Conservation (phyloP, 2,113 vertebrate species). For the Brachyistius frenatus region DNA sequence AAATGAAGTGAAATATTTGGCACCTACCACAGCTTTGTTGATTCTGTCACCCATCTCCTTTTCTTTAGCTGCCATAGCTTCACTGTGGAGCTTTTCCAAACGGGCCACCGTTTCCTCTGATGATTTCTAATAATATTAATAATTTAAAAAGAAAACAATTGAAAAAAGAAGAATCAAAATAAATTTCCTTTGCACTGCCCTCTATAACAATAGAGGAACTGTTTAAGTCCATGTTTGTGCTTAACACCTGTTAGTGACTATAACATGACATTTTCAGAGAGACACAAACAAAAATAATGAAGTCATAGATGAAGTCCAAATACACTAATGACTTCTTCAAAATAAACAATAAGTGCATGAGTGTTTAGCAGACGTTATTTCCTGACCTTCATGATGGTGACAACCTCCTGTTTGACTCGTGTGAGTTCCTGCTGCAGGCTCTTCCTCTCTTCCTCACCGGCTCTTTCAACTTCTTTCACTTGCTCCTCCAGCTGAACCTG, state of each 20-base stretch:
- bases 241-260: background rate
- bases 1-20: constrained; percentile 1
- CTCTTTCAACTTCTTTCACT: constrained; percentile 88
- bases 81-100: constrained; percentile 87
- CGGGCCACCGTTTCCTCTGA: constrained; percentile 88
- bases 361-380: constrained; percentile 4
- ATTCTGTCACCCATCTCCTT: constrained; percentile 86
- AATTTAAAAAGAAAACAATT: too few relatives aligned
- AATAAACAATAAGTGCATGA: background rate
- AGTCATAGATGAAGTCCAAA: background rate
- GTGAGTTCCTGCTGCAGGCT: constrained; percentile 91
- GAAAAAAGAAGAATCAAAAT: background rate
- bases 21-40: constrained; percentile 87
- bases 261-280: background rate
- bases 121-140: constrained; percentile 85
- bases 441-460: constrained; percentile 90
- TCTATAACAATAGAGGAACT: background rate
- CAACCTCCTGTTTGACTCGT: constrained; percentile 92
- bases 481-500: constrained; percentile 92
- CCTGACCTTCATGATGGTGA: constrained; percentile 92
- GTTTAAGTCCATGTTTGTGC: background rate
- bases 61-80: constrained; percentile 89
- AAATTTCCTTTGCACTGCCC: background rate
- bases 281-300: background rate
- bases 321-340: background rate